Percentiles rank a stretch among this genome's conserved stretches.
phyloP scores from a whole-genome alignment of 1,140 invertebrate genomes.

The Drosophila rufa region DNA sequence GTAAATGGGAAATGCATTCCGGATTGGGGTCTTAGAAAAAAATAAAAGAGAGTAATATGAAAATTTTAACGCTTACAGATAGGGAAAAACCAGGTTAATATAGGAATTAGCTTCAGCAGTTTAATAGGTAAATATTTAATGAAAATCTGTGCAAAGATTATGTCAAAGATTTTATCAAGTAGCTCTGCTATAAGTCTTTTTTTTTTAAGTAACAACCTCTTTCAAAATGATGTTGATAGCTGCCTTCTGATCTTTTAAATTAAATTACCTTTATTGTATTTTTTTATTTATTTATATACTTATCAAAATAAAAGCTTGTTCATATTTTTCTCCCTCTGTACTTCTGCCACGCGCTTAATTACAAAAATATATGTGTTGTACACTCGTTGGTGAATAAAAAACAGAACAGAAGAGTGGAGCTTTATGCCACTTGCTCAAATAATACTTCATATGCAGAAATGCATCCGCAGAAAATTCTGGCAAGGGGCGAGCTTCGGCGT shows the following conservation, averaged over 20 bases:
- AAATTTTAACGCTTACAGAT: not conserved
- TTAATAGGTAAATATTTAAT: not conserved
- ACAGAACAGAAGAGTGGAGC: not conserved
- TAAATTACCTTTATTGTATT: not conserved
- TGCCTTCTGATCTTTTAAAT: not conserved
- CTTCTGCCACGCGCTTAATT: constrained; percentile 34
- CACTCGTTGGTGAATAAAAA: constrained; percentile 14
- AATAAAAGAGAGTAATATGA: not conserved
- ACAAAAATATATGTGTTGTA: constrained; percentile 9
- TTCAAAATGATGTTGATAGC: no score
- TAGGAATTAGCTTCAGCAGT: no score
- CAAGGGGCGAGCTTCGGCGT: constrained; percentile 39
- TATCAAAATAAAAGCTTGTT: no score
- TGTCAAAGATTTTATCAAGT: no score
- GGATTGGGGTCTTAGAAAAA: constrained; percentile 1
- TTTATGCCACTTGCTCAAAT: constrained; percentile 47
- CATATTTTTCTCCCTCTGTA: constrained; percentile 1
- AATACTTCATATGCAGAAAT: constrained; percentile 49
- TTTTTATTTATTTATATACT: not conserved
- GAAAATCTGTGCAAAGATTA: no score
- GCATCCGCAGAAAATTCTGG: constrained; percentile 22
- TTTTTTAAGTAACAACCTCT: no score
- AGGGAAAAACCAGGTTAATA: not conserved
- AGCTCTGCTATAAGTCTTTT: fast-evolving
- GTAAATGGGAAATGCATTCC: constrained; percentile 57